These are phyloP conservation scores for Uloborus plumipes DNA, from an alignment of 2,888 invertebrate species.

Conservation along the genomic window DNA sequence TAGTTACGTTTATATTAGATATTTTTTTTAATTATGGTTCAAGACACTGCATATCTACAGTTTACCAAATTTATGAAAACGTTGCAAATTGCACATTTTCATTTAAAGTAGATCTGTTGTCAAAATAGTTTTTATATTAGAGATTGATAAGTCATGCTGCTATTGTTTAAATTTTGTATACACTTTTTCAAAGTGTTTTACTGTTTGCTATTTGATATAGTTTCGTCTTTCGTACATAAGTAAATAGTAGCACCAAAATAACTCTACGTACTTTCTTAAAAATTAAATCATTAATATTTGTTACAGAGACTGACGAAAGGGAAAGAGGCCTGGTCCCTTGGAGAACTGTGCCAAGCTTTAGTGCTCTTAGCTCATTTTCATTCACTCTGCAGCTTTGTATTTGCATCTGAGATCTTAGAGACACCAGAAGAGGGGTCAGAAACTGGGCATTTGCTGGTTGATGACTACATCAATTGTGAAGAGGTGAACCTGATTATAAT, in stretches of 20 bases:
- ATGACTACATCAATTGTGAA: conserved; percentile 23
- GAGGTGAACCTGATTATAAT: conserved; percentile 15
- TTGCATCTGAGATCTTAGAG: conserved; percentile 80
- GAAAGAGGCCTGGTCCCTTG: conserved; percentile 83
- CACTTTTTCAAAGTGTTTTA: no score
- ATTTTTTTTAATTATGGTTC: no score
- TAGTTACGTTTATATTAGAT: no score
- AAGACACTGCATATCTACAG: no score
- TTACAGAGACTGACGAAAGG: conserved; percentile 68
- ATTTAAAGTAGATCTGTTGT: no score
- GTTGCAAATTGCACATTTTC: no score
- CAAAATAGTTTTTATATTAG: no score
- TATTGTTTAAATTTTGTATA: no score
- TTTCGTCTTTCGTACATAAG: not conserved
- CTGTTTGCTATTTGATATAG: no score
- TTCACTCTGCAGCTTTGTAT: conserved; percentile 86
- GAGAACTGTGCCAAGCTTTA: conserved; percentile 88
- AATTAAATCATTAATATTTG: conserved; percentile 11
- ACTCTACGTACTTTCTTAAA: not conserved
- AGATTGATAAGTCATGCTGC: no score
- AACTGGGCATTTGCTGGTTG: not conserved
- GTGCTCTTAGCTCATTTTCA: conserved; percentile 88
- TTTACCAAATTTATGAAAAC: no score
- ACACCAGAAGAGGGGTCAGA: conserved; percentile 73
- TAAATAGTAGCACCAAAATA: not conserved